A percentile compares a stretch with the other conserved stretches of the same genome.
Evolutionary conservation across 2,113 vertebrate genomes (phyloP).

Genomic region (Stigmatopora nigra): DNA sequence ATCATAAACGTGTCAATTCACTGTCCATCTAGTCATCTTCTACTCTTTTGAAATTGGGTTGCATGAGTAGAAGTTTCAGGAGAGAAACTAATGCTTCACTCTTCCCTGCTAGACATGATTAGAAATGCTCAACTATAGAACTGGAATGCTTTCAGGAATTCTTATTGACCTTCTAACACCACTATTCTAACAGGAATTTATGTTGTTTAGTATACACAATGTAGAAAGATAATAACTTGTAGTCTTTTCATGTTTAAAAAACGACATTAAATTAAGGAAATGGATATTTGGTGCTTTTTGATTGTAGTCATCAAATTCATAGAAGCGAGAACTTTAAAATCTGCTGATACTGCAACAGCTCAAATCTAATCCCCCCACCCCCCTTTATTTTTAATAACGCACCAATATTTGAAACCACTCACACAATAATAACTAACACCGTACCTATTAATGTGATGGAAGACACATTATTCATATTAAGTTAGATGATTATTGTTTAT

Average conservation of each 20-base stretch:
- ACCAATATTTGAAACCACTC: neutral
- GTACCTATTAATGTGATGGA: too few species aligned
- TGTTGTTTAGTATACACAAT: too few species aligned
- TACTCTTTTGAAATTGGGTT: too few species aligned
- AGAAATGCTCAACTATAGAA: neutral
- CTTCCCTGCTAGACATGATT: neutral
- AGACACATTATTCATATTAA: too few species aligned
- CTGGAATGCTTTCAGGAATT: neutral
- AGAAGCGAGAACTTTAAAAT: too few species aligned
- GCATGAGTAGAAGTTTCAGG: too few species aligned
- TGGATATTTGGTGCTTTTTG: neutral
- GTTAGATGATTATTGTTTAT: too few species aligned
- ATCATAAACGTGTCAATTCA: neutral
- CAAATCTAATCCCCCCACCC: neutral
- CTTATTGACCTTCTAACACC: neutral
- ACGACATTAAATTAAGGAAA: neutral
- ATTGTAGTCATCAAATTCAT: neutral
- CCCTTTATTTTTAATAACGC: neutral
- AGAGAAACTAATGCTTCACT: too few species aligned
- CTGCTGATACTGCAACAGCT: too few species aligned
- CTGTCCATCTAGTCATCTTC: neutral
- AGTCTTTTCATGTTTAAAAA: too few species aligned
- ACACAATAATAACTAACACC: neutral
- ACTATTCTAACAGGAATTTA: too few species aligned
- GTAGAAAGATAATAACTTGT: too few species aligned